Evolutionary conservation across 2,113 vertebrate genomes (phyloP).

Genomic region (Mus pahari): DNA sequence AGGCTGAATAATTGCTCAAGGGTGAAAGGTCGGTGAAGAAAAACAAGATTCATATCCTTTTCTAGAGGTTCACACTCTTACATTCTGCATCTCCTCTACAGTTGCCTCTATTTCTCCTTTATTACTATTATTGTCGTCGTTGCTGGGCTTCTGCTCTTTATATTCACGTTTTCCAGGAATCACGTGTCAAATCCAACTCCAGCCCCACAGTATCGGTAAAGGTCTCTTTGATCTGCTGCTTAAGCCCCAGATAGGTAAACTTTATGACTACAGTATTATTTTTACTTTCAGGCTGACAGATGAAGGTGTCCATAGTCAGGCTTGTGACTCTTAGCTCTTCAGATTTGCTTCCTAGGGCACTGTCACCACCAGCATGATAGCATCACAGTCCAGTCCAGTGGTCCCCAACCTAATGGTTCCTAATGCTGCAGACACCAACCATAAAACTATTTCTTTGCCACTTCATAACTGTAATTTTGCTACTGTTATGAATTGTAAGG

Average conservation of each 20-base stretch:
- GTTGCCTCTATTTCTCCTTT: neutral
- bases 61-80: neutral
- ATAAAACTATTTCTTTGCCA: no score
- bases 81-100: neutral
- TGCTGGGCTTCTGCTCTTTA: neutral
- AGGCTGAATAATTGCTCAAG: neutral
- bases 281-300: neutral
- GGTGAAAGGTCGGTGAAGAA: neutral
- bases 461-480: neutral
- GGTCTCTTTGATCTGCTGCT: neutral
- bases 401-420: neutral
- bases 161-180: neutral
- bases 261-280: conserved; percentile 17
- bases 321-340: neutral
- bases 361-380: neutral
- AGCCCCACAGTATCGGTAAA: neutral
- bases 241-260: neutral
- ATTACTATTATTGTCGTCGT: neutral
- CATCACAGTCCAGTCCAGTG: no score
- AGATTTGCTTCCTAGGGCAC: neutral
- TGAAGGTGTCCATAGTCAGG: neutral
- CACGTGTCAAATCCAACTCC: neutral
- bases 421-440: neutral
- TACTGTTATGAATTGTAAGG: neutral
- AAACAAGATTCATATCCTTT: neutral